Conservation (phyloP, 2,888 invertebrate species). For the Itoplectis maculator region DNA sequence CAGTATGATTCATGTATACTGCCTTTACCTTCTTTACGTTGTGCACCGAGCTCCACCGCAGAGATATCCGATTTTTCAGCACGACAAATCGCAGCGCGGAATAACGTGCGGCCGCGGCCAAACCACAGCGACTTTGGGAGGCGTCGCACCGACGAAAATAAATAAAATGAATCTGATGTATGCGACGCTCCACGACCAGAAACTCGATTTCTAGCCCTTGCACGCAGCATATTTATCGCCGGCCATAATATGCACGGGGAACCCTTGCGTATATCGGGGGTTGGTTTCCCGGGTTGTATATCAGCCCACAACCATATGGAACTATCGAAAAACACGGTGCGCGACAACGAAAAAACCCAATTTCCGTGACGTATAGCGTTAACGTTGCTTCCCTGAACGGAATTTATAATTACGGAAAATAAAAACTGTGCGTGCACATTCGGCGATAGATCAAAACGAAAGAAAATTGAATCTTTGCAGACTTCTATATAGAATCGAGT, state of each 20-base stretch:
- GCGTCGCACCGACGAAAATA: slow-evolving; percentile 6
- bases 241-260: slow-evolving; percentile 28
- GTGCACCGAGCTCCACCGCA: neutral
- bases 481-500: no score
- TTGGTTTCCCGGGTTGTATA: no score
- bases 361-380: no score
- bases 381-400: no score
- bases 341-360: neutral
- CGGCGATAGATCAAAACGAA: no score
- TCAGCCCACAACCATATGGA: no score
- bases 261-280: slow-evolving; percentile 13
- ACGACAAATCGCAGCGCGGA: neutral
- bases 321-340: neutral
- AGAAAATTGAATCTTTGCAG: no score
- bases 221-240: slow-evolving; percentile 32
- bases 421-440: no score
- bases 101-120: slow-evolving; percentile 2
- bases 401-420: no score
- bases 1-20: neutral
- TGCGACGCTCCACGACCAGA: neutral
- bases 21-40: slow-evolving; percentile 4
- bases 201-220: slow-evolving; percentile 15
- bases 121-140: slow-evolving; percentile 5
- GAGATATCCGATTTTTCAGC: neutral
- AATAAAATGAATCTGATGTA: slow-evolving; percentile 23